These are phyloP conservation scores for Himalopsyche japonica DNA, from an alignment of 2,888 invertebrate genomes.

Conservation along the genomic window DNA sequence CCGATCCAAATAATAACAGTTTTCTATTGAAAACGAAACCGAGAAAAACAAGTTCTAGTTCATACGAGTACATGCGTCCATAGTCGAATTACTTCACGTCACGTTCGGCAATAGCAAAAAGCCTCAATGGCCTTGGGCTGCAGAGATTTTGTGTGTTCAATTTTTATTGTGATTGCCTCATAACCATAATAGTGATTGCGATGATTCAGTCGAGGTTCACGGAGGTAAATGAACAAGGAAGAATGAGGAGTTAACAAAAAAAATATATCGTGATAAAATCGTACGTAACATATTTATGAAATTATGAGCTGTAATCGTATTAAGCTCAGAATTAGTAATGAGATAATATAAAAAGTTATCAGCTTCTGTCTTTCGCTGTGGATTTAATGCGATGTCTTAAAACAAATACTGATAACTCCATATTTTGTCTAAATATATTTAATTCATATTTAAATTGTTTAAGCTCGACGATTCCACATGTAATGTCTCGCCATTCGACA, in stretches of 20 bases:
- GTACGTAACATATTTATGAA: background rate
- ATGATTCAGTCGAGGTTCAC: background rate
- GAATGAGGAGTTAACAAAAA: background rate
- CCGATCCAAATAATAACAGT: background rate
- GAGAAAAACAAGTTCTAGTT: background rate
- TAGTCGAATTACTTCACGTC: background rate
- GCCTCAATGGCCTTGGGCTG: background rate
- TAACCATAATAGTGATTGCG: background rate
- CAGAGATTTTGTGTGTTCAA: background rate
- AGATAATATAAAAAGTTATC: too few species aligned
- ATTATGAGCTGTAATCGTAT: too few species aligned
- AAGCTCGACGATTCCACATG: too few species aligned
- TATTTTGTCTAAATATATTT: too few species aligned
- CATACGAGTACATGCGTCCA: background rate
- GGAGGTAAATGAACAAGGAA: background rate
- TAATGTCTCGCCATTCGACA: too few species aligned
- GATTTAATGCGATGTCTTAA: too few species aligned
- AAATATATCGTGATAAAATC: background rate
- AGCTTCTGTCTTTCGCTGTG: too few species aligned
- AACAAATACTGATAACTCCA: too few species aligned
- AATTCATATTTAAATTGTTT: too few species aligned
- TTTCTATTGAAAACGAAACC: background rate
- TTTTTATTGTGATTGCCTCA: background rate
- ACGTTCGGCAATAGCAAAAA: background rate
- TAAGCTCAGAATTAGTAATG: too few species aligned